Base-by-base conservation (phyloP, 2,888 invertebrate genomes). In the Andrena bucephala region DNA sequence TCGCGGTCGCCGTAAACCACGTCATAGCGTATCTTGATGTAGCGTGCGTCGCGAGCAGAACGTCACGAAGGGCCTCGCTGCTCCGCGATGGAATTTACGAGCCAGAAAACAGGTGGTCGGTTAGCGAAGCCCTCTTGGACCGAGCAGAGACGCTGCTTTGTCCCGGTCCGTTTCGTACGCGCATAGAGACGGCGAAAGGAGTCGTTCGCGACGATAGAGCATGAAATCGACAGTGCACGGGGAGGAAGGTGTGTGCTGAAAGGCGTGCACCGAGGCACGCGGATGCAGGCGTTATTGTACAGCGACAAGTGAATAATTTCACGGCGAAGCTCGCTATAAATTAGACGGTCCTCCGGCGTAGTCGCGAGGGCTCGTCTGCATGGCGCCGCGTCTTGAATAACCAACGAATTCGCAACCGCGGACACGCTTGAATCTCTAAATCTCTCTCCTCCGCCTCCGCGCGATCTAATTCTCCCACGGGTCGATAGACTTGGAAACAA, bases 271-370 rank as follows among this genome's bases (percentile, higher is more conserved):
- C 24, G 62, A 59, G 71, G 24, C 8, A 48, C 57, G 52, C 52
- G 71, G 36, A 73, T 65, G 57, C 73, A 42, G 65, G 77, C 73
- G 73, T 86, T 85, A 89, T 89, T 89, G 85, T 84, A 84, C 86
- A 71, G 84, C 78, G 87, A 88, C 85, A 87, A 85, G 84, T 87
- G 89, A 87, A 89, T 90, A 86, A 90, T 89, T 85, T 90, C 84
- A 88, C 85, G 87, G 79, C 83, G 83, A 74, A 81, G 59, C 78
- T 80, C 70, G 88, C 84, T 89, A 88, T 89, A 90, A 91, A 92
- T 91, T 90, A 88, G 83, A 70, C 78, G 75, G 59, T 73, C 71
- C 76, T 74, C 52, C n/a, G 48, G 33, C 31, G 81, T 60, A 68
- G 75, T 76, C 80, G 77, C 79, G 68, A 66, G 73, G 42, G 81